Evolutionary conservation across 2,888 invertebrate species (phyloP).

Genomic region (Seira musarum): DNA sequence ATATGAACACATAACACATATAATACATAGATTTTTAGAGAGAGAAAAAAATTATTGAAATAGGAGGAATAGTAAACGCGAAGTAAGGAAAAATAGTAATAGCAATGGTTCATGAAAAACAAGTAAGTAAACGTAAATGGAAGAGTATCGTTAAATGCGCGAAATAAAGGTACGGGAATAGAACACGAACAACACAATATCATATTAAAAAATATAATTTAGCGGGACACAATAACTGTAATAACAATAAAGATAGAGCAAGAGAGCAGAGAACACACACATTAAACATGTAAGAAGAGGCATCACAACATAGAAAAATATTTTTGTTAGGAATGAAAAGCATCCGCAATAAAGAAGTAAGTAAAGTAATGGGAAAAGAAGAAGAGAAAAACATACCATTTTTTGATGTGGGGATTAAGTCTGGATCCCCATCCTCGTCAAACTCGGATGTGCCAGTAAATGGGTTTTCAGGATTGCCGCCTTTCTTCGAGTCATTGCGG

Average conservation of each 20-base stretch:
- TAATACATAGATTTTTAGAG: neutral
- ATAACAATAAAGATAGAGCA: constrained; percentile 14
- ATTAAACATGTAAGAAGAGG: neutral
- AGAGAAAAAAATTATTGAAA: neutral
- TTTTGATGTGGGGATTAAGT: constrained; percentile 68
- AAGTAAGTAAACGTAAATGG: constrained; percentile 2
- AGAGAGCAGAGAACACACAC: neutral
- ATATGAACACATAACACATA: constrained; percentile 3
- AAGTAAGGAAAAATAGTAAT: neutral
- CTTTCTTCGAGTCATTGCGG: constrained; percentile 63
- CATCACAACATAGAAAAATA: constrained; percentile 20
- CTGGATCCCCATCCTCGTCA: constrained; percentile 69
- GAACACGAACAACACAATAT: neutral
- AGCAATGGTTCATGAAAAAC: neutral
- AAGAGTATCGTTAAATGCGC: neutral
- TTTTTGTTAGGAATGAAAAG: constrained; percentile 21
- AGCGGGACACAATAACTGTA: constrained; percentile 12
- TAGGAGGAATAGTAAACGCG: neutral
- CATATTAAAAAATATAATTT: constrained; percentile 14
- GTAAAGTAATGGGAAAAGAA: constrained; percentile 3
- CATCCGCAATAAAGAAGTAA: constrained; percentile 24
- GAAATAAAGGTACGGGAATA: neutral
- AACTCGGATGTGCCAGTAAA: constrained; percentile 65
- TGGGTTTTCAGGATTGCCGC: constrained; percentile 63
- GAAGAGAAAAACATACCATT: constrained; percentile 62